These are phyloP conservation scores for Bacillus rossius DNA, from an alignment of 1,140 invertebrate genomes.

Conservation along the genomic window DNA sequence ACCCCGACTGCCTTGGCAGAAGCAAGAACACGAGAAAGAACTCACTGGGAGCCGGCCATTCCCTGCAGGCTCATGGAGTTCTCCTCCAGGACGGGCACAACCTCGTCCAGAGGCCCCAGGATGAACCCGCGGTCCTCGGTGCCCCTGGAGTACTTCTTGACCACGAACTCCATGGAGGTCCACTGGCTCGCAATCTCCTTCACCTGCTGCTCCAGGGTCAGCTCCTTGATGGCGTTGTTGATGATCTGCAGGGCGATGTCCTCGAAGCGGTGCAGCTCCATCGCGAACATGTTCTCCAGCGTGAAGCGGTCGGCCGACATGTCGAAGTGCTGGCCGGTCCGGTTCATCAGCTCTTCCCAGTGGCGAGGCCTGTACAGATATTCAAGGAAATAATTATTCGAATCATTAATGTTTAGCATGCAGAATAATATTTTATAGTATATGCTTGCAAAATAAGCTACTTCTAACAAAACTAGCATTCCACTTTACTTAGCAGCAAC, in stretches of 20 bases:
- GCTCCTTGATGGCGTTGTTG: conserved; percentile 80
- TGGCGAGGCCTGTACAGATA: conserved; percentile 48
- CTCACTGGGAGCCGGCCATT: conserved; percentile 78
- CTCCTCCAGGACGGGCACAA: conserved; percentile 76
- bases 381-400: too few species aligned
- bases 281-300: conserved; percentile 83
- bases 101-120: conserved; percentile 74
- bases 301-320: conserved; percentile 83
- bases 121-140: conserved; percentile 58
- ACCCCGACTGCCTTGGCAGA: too few species aligned
- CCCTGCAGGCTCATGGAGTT: conserved; percentile 85
- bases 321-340: conserved; percentile 75
- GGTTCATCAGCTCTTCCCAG: conserved; percentile 82
- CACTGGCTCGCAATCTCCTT: conserved; percentile 71
- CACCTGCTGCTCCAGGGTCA: conserved; percentile 80
- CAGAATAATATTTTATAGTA: too few species aligned
- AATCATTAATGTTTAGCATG: too few species aligned
- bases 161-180: conserved; percentile 64
- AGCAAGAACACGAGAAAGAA: too few species aligned
- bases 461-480: too few species aligned
- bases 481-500: too few species aligned
- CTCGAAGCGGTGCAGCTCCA: conserved; percentile 81
- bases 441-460: too few species aligned
- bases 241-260: conserved; percentile 81
- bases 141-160: conserved; percentile 58